Base-by-base conservation (phyloP, 2,113 vertebrate genomes). In the Equus quagga region DNA sequence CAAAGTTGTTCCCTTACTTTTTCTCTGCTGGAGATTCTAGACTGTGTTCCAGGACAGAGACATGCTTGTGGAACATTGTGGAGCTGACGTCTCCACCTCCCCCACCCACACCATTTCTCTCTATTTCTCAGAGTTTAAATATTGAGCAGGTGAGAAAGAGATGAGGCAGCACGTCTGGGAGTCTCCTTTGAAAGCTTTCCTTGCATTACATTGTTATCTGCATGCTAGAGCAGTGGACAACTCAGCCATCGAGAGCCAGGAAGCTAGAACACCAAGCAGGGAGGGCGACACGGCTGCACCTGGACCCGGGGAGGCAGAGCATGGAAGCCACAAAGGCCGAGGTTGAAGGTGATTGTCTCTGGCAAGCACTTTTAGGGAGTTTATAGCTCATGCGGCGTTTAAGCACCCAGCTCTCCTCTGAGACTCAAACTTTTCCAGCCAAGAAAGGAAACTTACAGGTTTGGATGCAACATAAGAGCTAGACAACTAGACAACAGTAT, bases 71-170 rank as follows among this genome's bases (percentile, higher is more conserved):
- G 98, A 98, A 98, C 98, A 97, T 98, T 98, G 97, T 97, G 58
- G 78, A 98, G 97, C 97, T 96, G 97, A 97, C 97, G 97, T 98
- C 97, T 98, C 97, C 96, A 91, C 75, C 89, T 93, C 97, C 98
- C 96, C 92, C 3, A 9, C 26, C 26, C 92, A 15, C 75, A 85
- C 94, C 93, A 95, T 96, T 91, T 46, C 24, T 8, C 64, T 67
- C 56, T 46, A n/a, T 46, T 97, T 93, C 97, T 98, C 97, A 78
- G 98, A 97, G 96, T 98, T 99, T 98, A 98, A 98, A 98, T 98
- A 98, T 98, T 98, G 98, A 98, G 95, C 96, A 97, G 95, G 92
- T 97, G 91, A 83, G 97, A 98, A 97, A 98, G 83, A 89, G 96
- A 97, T 73, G 96, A 98, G 98, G 97, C 96, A 97, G 96, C 88